Conservation (phyloP, 2,113 vertebrate genomes). For the Lucifuga dentata region DNA sequence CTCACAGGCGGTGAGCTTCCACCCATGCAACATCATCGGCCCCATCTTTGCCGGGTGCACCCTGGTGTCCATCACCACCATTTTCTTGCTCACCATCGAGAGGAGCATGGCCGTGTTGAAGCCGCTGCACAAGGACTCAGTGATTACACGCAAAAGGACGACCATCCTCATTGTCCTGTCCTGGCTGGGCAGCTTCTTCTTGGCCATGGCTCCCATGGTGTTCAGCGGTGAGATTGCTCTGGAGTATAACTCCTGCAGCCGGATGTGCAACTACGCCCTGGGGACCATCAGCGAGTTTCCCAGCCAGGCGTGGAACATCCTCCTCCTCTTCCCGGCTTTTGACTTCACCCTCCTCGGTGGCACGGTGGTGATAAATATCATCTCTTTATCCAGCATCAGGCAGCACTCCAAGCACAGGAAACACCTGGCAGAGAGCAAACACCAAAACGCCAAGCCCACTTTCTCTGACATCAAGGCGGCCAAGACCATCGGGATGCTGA, state of each 20-base stretch:
- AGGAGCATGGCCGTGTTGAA: slow-evolving; percentile 82
- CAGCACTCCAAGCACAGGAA: slow-evolving; percentile 82
- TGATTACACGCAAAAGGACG: slow-evolving; percentile 82
- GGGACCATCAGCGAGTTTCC: slow-evolving; percentile 66
- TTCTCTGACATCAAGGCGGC: slow-evolving; percentile 86
- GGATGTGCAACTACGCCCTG: slow-evolving; percentile 85
- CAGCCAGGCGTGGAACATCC: slow-evolving; percentile 79
- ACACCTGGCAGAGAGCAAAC: slow-evolving; percentile 73
- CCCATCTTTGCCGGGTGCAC: slow-evolving; percentile 86
- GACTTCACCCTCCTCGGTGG: slow-evolving; percentile 83
- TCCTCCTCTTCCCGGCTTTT: slow-evolving; percentile 83
- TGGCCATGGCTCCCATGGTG: slow-evolving; percentile 80
- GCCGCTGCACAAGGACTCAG: slow-evolving; percentile 82
- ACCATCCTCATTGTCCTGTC: slow-evolving; percentile 78
- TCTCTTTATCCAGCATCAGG: slow-evolving; percentile 85
- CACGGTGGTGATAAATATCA: slow-evolving; percentile 82
- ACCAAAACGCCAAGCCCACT: slow-evolving; percentile 72
- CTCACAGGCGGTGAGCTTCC: slow-evolving; percentile 74
- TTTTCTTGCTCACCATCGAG: slow-evolving; percentile 83
- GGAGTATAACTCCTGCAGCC: slow-evolving; percentile 85
- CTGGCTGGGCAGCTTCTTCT: slow-evolving; percentile 82
- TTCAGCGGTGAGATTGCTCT: slow-evolving; percentile 81
- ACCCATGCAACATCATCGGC: slow-evolving; percentile 81
- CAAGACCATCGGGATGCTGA: slow-evolving; percentile 83
- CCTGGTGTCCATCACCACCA: slow-evolving; percentile 84